Evolutionary conservation across 1,140 invertebrate genomes (phyloP).

Genomic region (Cherax destructor): DNA sequence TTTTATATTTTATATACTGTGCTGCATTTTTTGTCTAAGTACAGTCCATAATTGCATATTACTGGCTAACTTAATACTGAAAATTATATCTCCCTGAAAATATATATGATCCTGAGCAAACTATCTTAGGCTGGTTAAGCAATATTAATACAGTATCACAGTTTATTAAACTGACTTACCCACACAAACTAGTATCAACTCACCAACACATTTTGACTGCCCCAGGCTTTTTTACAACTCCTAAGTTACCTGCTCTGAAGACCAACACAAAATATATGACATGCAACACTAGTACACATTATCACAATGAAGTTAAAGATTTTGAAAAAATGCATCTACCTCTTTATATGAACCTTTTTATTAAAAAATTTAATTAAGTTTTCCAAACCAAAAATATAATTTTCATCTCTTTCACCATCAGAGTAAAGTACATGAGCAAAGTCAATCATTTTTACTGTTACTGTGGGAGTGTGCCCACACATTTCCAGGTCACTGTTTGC

Average conservation of each 20-base stretch:
- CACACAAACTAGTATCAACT: no score
- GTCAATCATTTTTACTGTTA: constrained; percentile 53
- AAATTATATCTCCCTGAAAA: neutral
- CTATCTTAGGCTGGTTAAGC: neutral
- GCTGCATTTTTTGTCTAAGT: no score
- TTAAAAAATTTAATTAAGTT: constrained; percentile 37
- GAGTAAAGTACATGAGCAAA: constrained; percentile 56
- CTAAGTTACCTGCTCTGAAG: no score
- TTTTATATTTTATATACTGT: no score
- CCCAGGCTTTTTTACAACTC: no score
- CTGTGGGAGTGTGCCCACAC: neutral
- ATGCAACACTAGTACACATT: neutral
- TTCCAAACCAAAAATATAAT: constrained; percentile 47
- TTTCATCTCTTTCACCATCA: constrained; percentile 41
- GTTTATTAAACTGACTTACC: no score
- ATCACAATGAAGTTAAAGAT: neutral
- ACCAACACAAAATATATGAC: no score
- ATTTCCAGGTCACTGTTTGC: neutral
- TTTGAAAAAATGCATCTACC: neutral
- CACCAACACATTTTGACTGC: no score
- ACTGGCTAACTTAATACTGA: no score
- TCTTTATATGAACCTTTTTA: neutral
- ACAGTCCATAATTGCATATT: no score
- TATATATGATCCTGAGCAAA: neutral
- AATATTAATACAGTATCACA: neutral